A percentile compares a stretch with the other conserved stretches of the same genome.
These are phyloP conservation scores for Luperina nickerlii DNA, from an alignment of 2,888 invertebrate genomes.

Conservation along the genomic window DNA sequence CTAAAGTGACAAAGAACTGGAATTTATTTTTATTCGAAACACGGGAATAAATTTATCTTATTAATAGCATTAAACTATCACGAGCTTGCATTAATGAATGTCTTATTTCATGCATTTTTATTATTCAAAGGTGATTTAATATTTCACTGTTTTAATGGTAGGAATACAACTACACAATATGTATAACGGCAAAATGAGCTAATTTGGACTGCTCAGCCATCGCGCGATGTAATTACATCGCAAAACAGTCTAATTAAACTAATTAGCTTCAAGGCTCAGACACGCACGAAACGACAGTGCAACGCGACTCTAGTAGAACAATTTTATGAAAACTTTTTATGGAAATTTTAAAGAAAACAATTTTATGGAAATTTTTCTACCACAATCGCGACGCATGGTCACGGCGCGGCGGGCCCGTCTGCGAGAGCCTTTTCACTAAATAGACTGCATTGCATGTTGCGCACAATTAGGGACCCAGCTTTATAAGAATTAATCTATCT, in stretches of 20 bases:
- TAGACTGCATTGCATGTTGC: constrained; percentile 10
- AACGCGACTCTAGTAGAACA: background rate
- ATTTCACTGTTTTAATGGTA: background rate
- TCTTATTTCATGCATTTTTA: background rate
- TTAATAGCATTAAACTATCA: background rate
- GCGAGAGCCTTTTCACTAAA: background rate
- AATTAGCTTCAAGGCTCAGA: constrained; percentile 3
- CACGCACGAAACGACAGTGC: background rate
- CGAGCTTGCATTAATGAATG: background rate
- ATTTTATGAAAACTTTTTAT: background rate
- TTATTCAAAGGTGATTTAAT: constrained; percentile 3
- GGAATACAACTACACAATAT: background rate
- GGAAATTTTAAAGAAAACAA: no score
- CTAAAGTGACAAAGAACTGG: background rate
- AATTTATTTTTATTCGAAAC: background rate
- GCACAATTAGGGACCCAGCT: constrained; percentile 1
- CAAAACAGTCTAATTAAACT: constrained; percentile 13
- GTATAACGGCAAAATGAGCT: background rate
- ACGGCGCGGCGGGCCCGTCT: background rate
- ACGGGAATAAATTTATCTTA: background rate
- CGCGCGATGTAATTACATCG: constrained; percentile 10
- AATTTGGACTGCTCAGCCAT: background rate
- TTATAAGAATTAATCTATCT: background rate
- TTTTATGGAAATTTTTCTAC: background rate
- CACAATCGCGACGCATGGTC: background rate